These are phyloP conservation scores for Oedothorax gibbosus DNA, from an alignment of 1,140 invertebrate species.

Conservation along the genomic window DNA sequence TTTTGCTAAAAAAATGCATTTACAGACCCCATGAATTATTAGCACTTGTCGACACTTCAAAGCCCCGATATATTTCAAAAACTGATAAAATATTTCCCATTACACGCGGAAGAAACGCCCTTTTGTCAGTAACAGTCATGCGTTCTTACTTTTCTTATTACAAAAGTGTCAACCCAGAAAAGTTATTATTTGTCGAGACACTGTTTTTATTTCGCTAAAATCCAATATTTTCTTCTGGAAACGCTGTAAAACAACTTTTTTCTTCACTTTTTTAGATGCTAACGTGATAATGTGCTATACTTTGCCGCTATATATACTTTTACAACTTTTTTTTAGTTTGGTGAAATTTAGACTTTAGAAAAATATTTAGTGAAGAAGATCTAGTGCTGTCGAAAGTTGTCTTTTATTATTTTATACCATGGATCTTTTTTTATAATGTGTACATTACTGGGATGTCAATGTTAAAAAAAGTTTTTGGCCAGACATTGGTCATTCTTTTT, in stretches of 20 bases:
- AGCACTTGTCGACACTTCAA: conserved; percentile 27
- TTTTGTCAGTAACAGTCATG: conserved; percentile 12
- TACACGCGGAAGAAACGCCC: conserved; percentile 15
- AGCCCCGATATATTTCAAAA: conserved; percentile 41
- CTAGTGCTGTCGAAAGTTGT: neutral
- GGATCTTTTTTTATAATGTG: conserved; percentile 5
- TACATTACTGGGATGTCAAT: conserved; percentile 6
- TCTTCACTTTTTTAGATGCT: neutral
- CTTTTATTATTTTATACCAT: neutral
- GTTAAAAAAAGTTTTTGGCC: neutral
- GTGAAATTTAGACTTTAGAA: conserved; percentile 20
- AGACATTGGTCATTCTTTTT: conserved; percentile 27
- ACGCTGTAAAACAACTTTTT: neutral
- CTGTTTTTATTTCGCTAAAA: conserved; percentile 39
- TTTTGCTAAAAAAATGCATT: conserved; percentile 1
- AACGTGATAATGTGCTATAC: conserved; percentile 42
- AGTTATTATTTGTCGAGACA: conserved; percentile 53
- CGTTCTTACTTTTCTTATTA: conserved; percentile 44
- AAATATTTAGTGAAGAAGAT: conserved; percentile 11
- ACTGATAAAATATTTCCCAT: conserved; percentile 46
- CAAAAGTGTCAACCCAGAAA: conserved; percentile 36
- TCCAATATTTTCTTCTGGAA: conserved; percentile 28
- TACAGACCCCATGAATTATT: conserved; percentile 31
- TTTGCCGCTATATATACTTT: conserved; percentile 18
- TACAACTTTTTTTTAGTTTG: conserved; percentile 14